Base-by-base conservation (phyloP, 1,140 invertebrate species). In the Phymastichus coffea region DNA sequence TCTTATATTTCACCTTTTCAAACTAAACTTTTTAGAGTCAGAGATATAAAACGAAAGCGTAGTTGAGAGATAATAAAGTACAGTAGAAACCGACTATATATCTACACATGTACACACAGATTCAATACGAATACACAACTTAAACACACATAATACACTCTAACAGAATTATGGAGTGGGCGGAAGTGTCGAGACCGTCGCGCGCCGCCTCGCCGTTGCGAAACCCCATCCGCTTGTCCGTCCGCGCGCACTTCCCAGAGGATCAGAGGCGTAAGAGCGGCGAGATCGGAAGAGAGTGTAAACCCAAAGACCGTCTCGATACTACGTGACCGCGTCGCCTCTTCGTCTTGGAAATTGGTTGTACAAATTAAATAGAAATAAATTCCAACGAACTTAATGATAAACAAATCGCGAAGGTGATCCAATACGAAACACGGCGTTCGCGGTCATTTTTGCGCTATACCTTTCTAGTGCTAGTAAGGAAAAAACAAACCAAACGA, bases 21-120 rank as follows among this genome's bases (percentile, higher is more conserved):
- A 79, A 73, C 69, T 72, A 48, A 68, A 76, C 74, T 77, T 75
- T 71, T 70, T 79, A 78, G 73, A 77, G 67, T 65, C 72, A 77
- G 70, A 72, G 68, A 69, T 63, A 69, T 64, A 68, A 75, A 73
- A 66, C 56, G 65, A 67, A 72, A 75, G 72, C 68, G 59, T 67
- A n/a, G 67, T 67, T 64, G 63, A 70, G 60, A 49, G 46, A 64
- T 61, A 71, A 48, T 62, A 63, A 57, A 55, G 57, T 62, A 60
- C 41, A 60, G 49, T 60, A 63, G 58, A 63, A 41, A 57, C 54
- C 33, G 61, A 62, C 17, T 57, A 67, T 68, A 60, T 63, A n/a
- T n/a, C n/a, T n/a, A n/a, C n/a, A n/a, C n/a, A n/a, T n/a, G n/a
- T n/a, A n/a, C n/a, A n/a, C n/a, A n/a, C n/a, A n/a, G n/a, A n/a